Percentiles rank a stretch among this genome's conserved stretches.
These are phyloP conservation scores for Acinonyx jubatus DNA, from an alignment of 2,113 vertebrate species.

Conservation along the genomic window DNA sequence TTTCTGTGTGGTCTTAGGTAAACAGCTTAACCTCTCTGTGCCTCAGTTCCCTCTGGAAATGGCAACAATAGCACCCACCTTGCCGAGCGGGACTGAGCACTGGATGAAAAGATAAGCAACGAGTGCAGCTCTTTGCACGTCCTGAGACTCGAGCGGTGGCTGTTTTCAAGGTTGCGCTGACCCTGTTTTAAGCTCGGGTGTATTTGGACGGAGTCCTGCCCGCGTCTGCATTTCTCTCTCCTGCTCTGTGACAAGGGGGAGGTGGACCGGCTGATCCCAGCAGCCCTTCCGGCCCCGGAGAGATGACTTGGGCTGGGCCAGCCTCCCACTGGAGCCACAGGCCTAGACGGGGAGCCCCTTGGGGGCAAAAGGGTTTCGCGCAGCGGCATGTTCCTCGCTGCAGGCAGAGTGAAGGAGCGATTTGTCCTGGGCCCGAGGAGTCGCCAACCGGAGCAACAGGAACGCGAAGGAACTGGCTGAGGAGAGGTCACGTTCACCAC, in stretches of 20 bases:
- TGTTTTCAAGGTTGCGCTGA: not conserved
- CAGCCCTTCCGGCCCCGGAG: not conserved
- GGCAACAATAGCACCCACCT: not conserved
- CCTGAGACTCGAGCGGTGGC: not conserved
- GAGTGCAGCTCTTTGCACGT: rapidly evolving
- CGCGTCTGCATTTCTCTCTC: not conserved
- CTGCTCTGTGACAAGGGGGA: not conserved
- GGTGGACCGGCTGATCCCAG: not conserved
- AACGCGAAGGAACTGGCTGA: not conserved
- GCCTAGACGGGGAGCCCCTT: not conserved
- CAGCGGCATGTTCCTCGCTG: rapidly evolving
- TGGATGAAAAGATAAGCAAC: not conserved
- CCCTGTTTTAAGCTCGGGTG: not conserved
- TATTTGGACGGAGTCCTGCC: not conserved
- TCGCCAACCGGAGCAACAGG: not conserved
- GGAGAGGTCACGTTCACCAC: not conserved
- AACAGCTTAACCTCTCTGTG: not conserved
- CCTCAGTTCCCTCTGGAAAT: not conserved
- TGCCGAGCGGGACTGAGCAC: not conserved
- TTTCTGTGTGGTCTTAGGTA: not conserved
- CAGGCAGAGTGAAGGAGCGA: not conserved
- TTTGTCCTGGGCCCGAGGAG: not conserved
- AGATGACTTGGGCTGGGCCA: not conserved
- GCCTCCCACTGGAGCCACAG: not conserved
- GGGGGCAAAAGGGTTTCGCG: not conserved